Conservation (phyloP, 2,797 vertebrate species). For the Malurus splendens region DNA sequence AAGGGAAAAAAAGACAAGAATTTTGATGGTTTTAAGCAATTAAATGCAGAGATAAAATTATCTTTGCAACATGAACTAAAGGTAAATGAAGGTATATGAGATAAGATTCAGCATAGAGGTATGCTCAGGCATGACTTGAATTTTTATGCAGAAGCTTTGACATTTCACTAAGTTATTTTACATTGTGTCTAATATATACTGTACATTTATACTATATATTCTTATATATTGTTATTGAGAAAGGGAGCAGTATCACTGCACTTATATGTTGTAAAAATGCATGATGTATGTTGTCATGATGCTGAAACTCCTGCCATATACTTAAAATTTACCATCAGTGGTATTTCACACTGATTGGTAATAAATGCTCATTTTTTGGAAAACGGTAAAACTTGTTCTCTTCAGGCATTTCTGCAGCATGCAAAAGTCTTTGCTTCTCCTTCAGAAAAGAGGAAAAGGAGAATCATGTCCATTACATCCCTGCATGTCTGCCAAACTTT, state of each 20-base stretch:
- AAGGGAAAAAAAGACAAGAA: background rate
- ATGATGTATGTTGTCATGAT: background rate
- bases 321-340: background rate
- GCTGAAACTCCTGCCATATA: background rate
- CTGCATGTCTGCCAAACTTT: background rate
- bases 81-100: background rate
- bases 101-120: background rate
- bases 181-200: slow-evolving; percentile 20
- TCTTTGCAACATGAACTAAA: background rate
- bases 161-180: slow-evolving; percentile 14
- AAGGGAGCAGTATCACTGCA: slow-evolving; percentile 15
- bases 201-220: slow-evolving; percentile 39
- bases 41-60: background rate
- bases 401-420: background rate
- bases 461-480: background rate
- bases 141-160: slow-evolving; percentile 36
- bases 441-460: background rate
- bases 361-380: slow-evolving; percentile 21
- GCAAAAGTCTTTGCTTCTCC: background rate
- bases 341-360: slow-evolving; percentile 24
- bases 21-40: background rate
- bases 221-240: slow-evolving; percentile 34
- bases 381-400: background rate
- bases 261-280: slow-evolving; percentile 35
- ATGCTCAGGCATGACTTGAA: background rate